A percentile compares a stretch with the other conserved stretches of the same genome.
phyloP scores from a whole-genome alignment of 2,113 vertebrate species.

The Zosterops hypoxanthus region DNA sequence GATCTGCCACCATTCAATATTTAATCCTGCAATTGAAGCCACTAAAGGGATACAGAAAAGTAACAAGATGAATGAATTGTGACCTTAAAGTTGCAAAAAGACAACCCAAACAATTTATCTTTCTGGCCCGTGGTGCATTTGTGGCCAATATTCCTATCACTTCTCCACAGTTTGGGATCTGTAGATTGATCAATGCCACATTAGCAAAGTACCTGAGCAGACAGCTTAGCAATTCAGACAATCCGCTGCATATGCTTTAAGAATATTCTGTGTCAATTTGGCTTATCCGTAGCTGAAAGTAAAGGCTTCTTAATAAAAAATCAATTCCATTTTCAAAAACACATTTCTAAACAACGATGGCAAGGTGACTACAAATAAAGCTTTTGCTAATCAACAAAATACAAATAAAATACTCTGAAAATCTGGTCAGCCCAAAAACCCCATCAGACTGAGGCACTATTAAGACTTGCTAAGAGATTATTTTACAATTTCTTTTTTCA shows the following conservation, averaged over 20 bases:
- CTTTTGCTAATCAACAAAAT: conserved; percentile 18
- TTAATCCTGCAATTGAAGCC: conserved; percentile 89
- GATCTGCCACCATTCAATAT: conserved; percentile 84
- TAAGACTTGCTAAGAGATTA: conserved; percentile 2
- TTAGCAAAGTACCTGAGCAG: conserved; percentile 77
- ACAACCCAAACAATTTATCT: conserved; percentile 93
- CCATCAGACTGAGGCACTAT: neutral
- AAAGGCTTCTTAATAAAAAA: conserved; percentile 71
- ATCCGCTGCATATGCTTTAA: conserved; percentile 56
- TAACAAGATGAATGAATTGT: conserved; percentile 93
- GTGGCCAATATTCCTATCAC: conserved; percentile 77
- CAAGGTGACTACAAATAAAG: conserved; percentile 58
- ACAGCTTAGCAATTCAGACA: conserved; percentile 66
- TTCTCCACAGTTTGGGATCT: conserved; percentile 68
- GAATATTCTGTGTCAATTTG: conserved; percentile 64
- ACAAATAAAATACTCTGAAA: conserved; percentile 15
- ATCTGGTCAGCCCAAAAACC: neutral
- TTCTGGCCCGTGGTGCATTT: conserved; percentile 77
- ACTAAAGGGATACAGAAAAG: conserved; percentile 88
- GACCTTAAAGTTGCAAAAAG: conserved; percentile 92
- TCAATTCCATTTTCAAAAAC: conserved; percentile 67
- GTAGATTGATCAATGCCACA: conserved; percentile 83
- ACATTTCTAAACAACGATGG: conserved; percentile 36
- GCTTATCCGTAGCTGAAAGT: conserved; percentile 53
- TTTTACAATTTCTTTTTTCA: conserved; percentile 21